Base-by-base conservation (phyloP, 2,888 invertebrate species). In the Rhagium mordax region DNA sequence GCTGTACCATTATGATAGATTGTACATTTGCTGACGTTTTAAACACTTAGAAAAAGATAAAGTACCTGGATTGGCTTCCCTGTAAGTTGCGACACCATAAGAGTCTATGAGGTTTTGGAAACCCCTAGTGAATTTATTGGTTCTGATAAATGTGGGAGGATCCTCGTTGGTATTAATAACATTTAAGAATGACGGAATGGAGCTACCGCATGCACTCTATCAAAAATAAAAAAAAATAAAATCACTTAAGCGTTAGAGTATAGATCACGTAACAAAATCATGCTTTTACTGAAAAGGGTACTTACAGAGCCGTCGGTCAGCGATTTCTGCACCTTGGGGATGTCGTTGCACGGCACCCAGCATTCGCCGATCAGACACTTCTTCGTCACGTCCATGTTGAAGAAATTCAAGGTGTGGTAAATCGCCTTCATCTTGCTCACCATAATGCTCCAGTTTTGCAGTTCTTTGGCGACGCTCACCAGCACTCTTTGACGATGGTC, bases 371-470 rank as follows among this genome's bases (percentile, higher is more conserved):
- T 92, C 79, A 93, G 88, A 86, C 93, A 93, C 84, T 93, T 93
- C 85, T 92, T 92, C 5, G 93, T 93, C n/a, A 93, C 92, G 83
- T 93, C 93, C 85, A 93, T 89, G 83, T 91, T 94, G 87, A 94
- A 93, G 83, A 93, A 88, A 87, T 94, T 94, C 85, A 94, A 88
- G 0, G 93, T 93, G 85, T 94, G 93, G 86, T 94, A 94, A 84
- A 94, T 93, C 16, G 94, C 93, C 85, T 94, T 94, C 89, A 94
- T 93, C 86, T 94, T 94, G 53, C 92, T 89, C 18, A 94, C 94
- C 90, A 94, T 94, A 51, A 96, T 92, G 88, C 93, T 93, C 97
- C 97, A 97, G 67, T 94, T 94, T 84, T 95, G 95, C 79, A 97
- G 90, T 86, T 96, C 95, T 81, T 95, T 93, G 0, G 96, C 96